A percentile compares a stretch with the other conserved stretches of the same genome.
phyloP scores from a whole-genome alignment of 2,888 invertebrate species.

The Alsophila aescularia region DNA sequence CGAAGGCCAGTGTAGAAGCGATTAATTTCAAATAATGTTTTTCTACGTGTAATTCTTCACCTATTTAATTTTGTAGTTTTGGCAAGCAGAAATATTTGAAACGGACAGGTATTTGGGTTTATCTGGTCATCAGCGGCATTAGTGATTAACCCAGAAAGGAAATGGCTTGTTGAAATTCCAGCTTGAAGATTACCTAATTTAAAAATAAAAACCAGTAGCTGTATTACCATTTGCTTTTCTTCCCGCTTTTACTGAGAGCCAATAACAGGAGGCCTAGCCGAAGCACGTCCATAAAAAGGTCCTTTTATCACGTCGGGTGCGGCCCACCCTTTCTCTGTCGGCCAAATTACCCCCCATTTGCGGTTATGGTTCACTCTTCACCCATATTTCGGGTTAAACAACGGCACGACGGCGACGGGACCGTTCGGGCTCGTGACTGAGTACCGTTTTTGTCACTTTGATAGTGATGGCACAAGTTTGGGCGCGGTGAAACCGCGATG shows the following conservation, averaged over 20 bases:
- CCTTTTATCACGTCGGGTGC: slow-evolving; percentile 58
- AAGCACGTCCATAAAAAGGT: slow-evolving; percentile 58
- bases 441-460: slow-evolving; percentile 33
- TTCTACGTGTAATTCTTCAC: too few relatives aligned
- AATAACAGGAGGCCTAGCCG: slow-evolving; percentile 7
- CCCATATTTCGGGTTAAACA: slow-evolving; percentile 49
- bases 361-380: slow-evolving; percentile 51
- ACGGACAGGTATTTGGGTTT: too few relatives aligned
- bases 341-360: slow-evolving; percentile 68
- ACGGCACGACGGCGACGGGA: slow-evolving; percentile 41
- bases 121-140: too few relatives aligned
- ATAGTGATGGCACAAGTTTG: slow-evolving; percentile 20
- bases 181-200: too few relatives aligned
- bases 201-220: neutral
- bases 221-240: slow-evolving; percentile 38
- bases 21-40: too few relatives aligned
- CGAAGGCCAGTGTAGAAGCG: too few relatives aligned
- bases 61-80: too few relatives aligned
- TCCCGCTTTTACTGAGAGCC: slow-evolving; percentile 24
- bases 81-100: too few relatives aligned
- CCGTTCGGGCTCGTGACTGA: slow-evolving; percentile 20
- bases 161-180: too few relatives aligned
- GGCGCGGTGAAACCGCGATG: slow-evolving; percentile 14
- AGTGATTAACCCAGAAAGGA: too few relatives aligned
- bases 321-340: slow-evolving; percentile 72